Evolutionary conservation across 53 echinoderm and acorn worm species (phyloP).

Genomic region (Stichopus horrens): DNA sequence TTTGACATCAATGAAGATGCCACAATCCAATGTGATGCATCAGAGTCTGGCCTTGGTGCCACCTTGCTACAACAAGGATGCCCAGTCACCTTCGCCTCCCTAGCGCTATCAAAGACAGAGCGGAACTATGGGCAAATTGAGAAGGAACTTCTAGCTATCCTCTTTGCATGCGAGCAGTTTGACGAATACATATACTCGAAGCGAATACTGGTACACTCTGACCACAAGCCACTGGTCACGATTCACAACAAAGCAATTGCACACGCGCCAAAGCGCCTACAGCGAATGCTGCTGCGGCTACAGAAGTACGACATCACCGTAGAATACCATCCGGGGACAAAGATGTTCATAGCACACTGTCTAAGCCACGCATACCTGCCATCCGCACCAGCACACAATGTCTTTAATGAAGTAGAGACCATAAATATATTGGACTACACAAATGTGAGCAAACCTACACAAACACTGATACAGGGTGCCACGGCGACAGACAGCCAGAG

Average conservation of each 20-base stretch:
- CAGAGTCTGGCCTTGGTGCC: constrained; percentile 28
- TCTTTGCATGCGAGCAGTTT: constrained; percentile 27
- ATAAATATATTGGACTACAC: neutral
- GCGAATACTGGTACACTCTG: constrained; percentile 5
- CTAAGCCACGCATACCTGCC: neutral
- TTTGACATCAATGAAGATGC: neutral
- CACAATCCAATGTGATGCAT: constrained; percentile 2
- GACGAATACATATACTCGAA: constrained; percentile 20
- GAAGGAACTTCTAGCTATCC: constrained; percentile 30
- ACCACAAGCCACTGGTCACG: constrained; percentile 30
- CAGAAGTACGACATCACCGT: constrained; percentile 51
- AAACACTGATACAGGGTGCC: neutral
- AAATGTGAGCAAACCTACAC: constrained; percentile 3
- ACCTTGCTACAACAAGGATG: constrained; percentile 8
- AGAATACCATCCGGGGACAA: neutral
- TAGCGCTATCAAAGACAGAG: constrained; percentile 9
- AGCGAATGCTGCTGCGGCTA: constrained; percentile 52
- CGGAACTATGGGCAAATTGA: constrained; percentile 14
- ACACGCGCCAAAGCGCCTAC: constrained; percentile 54
- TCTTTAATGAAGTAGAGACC: constrained; percentile 13
- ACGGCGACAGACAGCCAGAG: constrained; percentile 13
- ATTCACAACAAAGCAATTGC: constrained; percentile 32
- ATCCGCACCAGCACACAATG: neutral
- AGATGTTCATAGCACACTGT: too few species aligned
- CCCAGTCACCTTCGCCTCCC: constrained; percentile 27